Evolutionary conservation across 2,797 vertebrate species (phyloP).

Genomic region (Manis javanica): DNA sequence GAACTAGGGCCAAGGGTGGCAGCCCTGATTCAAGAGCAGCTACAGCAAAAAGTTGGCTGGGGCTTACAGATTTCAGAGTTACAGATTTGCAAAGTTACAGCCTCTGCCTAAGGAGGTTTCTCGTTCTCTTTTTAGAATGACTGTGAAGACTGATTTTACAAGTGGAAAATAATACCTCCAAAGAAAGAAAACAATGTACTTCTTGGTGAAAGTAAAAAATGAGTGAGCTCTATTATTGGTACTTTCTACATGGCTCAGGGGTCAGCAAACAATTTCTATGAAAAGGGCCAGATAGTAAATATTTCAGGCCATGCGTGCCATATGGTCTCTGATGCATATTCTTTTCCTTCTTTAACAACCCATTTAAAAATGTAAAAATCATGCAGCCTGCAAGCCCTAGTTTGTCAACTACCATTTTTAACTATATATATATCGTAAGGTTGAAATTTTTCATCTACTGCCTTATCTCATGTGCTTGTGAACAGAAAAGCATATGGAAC

Average conservation of each 20-base stretch:
- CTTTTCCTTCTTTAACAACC: neutral
- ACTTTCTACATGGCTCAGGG: neutral
- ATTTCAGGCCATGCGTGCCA: neutral
- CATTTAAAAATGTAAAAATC: conserved; percentile 48
- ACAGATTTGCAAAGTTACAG: neutral
- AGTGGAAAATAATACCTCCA: neutral
- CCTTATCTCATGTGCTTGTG: neutral
- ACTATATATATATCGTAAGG: neutral
- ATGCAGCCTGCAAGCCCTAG: neutral
- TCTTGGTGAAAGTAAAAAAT: neutral
- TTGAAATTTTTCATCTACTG: conserved; percentile 2
- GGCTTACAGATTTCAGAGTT: neutral
- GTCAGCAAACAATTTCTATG: conserved; percentile 15
- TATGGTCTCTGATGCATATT: neutral
- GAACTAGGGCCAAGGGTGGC: fast-evolving
- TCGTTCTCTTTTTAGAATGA: neutral
- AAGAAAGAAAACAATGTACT: neutral
- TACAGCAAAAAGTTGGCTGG: neutral
- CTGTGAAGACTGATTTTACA: neutral
- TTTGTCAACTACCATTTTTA: conserved; percentile 35
- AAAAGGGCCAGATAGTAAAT: neutral
- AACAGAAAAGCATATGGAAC: neutral
- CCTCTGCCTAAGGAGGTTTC: neutral
- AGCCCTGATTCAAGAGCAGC: neutral
- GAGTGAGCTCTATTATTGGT: neutral